These are phyloP conservation scores for Anolis apletophallus DNA, from an alignment of 2,797 vertebrate genomes.

Conservation along the genomic window DNA sequence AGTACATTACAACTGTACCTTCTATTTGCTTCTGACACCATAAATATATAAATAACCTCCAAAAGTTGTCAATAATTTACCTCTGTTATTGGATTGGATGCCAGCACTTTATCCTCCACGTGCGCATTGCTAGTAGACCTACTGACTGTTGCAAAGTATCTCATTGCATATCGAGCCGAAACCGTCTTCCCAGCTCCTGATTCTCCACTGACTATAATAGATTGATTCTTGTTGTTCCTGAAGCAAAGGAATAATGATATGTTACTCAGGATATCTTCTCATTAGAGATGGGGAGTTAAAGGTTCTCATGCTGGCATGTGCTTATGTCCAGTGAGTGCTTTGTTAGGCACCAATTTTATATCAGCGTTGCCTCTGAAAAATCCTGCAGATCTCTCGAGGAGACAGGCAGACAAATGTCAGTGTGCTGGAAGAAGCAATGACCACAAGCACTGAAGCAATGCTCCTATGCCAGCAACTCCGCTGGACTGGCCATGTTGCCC, in stretches of 20 bases:
- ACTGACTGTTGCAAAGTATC: conserved; percentile 97
- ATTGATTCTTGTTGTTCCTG: conserved; percentile 96
- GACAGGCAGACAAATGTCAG: no score
- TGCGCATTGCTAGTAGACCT: conserved; percentile 89
- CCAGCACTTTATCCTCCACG: conserved; percentile 95
- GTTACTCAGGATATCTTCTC: background rate
- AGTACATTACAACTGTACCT: no score
- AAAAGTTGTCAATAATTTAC: conserved; percentile 67
- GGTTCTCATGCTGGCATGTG: no score
- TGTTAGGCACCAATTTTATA: background rate
- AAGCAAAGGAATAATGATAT: conserved; percentile 46
- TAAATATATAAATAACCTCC: no score
- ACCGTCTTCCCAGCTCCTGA: conserved; percentile 98
- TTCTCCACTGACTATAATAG: conserved; percentile 97
- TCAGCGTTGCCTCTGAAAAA: no score
- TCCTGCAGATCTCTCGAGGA: no score
- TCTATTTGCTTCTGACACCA: no score
- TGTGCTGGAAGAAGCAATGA: no score
- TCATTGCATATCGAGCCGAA: conserved; percentile 95
- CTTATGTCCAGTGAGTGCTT: background rate
- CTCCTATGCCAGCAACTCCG: no score
- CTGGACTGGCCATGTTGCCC: no score
- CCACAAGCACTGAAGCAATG: no score
- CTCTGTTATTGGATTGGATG: conserved; percentile 97
- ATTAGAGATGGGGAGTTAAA: no score